Conservation (phyloP, 1,140 invertebrate species). For the Aphaenogaster ashmeadi region DNA sequence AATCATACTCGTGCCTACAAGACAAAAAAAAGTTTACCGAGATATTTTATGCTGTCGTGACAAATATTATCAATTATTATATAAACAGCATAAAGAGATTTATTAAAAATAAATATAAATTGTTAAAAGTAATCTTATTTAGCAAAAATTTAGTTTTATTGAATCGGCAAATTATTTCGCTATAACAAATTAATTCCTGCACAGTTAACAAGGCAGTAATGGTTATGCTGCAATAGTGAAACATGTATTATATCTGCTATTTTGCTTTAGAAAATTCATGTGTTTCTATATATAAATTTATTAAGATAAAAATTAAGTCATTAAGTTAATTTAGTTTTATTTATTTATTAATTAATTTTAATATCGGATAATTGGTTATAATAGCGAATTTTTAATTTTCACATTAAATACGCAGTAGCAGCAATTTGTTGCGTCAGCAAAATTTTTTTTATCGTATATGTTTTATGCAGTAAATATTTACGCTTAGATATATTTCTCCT, state of each 20-base stretch:
- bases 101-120: background rate
- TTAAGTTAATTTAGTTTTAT: background rate
- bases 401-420: background rate
- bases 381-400: background rate
- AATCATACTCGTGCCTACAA: background rate
- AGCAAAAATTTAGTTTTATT: background rate
- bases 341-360: slow-evolving; percentile 14
- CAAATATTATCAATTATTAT: slow-evolving; percentile 4
- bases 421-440: background rate
- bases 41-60: background rate
- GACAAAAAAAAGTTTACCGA: background rate
- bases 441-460: background rate
- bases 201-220: background rate
- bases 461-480: slow-evolving; percentile 16
- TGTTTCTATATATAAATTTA: slow-evolving; percentile 3
- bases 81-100: background rate
- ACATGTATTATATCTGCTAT: background rate
- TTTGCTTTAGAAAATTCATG: background rate
- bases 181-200: background rate
- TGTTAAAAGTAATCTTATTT: slow-evolving; percentile 5
- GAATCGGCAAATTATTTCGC: background rate
- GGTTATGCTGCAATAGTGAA: background rate
- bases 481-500: background rate
- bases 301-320: background rate
- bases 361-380: background rate